A percentile compares a stretch with the other conserved stretches of the same genome.
These are phyloP conservation scores for Crenuchus spilurus DNA, from an alignment of 2,797 vertebrate species.

Conservation along the genomic window DNA sequence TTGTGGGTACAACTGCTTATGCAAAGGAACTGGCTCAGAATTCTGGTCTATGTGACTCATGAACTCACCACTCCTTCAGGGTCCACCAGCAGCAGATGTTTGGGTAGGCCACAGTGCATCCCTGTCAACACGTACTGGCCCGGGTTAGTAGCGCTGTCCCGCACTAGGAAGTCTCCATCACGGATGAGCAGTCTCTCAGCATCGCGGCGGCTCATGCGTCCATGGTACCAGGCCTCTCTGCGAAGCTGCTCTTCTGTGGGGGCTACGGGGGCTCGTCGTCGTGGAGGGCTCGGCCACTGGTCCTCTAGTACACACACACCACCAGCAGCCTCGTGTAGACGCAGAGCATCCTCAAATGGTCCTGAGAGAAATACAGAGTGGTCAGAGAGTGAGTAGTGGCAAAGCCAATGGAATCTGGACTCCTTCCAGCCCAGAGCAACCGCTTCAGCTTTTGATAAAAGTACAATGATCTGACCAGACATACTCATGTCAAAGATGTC, in stretches of 20 bases:
- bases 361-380: conserved; percentile 68
- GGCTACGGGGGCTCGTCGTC: conserved; percentile 88
- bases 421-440: too few species aligned
- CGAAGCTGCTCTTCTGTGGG: conserved; percentile 94
- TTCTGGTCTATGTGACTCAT: background rate
- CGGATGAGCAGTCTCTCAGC: conserved; percentile 88
- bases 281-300: conserved; percentile 91
- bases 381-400: background rate
- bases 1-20: background rate
- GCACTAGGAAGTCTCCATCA: conserved; percentile 93
- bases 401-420: too few species aligned
- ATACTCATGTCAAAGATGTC: conserved; percentile 98
- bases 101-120: conserved; percentile 92
- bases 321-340: conserved; percentile 83
- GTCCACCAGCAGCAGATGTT: conserved; percentile 94
- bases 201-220: conserved; percentile 90
- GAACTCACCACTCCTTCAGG: conserved; percentile 95
- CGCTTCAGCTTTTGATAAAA: too few species aligned
- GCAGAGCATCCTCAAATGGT: conserved; percentile 94
- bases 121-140: conserved; percentile 97
- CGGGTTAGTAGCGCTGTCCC: conserved; percentile 93
- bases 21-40: background rate
- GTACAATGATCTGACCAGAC: conserved; percentile 54
- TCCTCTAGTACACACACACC: conserved; percentile 79
- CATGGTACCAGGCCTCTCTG: conserved; percentile 93